Percentiles rank a stretch among this genome's conserved stretches.
phyloP scores from a whole-genome alignment of 2,888 invertebrate species.

The Nephrotoma flavescens region DNA sequence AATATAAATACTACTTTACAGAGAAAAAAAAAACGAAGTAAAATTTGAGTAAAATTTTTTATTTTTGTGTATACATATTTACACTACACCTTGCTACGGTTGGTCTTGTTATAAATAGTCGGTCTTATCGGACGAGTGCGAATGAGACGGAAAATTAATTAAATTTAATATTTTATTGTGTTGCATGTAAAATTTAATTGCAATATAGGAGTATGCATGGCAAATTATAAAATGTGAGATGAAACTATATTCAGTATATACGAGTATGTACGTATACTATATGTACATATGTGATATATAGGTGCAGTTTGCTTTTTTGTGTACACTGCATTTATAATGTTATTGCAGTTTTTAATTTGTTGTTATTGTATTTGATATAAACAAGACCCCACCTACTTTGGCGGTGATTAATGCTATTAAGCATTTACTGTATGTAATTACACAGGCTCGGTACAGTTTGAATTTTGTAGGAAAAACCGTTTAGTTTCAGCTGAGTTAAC shows the following conservation, averaged over 20 bases:
- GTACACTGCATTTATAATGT: background rate
- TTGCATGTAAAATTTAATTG: background rate
- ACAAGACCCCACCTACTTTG: background rate
- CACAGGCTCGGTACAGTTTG: background rate
- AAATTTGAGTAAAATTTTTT: background rate
- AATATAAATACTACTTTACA: background rate
- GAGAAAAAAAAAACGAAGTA: background rate
- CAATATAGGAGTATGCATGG: background rate
- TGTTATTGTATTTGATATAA: background rate
- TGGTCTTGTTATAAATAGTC: background rate
- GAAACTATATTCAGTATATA: background rate
- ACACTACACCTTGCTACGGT: background rate
- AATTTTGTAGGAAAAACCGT: background rate
- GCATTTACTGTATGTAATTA: background rate
- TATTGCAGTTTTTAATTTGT: background rate
- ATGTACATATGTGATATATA: background rate
- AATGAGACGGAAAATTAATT: background rate
- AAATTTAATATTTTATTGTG: background rate
- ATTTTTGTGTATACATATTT: background rate
- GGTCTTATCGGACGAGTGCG: background rate
- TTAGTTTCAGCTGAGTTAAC: background rate
- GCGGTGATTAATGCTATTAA: background rate
- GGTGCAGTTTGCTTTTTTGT: background rate
- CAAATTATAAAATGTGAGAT: background rate
- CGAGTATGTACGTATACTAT: background rate